These are phyloP conservation scores for Meiosimyza platycephala DNA, from an alignment of 2,888 invertebrate genomes.

Conservation along the genomic window DNA sequence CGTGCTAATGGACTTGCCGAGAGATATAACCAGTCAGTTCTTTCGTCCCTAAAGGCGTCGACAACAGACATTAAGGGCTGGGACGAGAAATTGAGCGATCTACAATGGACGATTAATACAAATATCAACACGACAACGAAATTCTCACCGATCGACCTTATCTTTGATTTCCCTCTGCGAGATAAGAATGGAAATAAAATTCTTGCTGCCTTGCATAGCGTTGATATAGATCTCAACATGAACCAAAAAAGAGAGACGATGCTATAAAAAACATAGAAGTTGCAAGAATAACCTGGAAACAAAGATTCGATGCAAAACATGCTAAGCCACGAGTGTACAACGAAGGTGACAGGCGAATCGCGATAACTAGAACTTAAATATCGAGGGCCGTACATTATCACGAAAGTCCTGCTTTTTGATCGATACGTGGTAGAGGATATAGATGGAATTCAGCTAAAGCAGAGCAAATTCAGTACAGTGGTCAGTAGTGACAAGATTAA, in stretches of 20 bases:
- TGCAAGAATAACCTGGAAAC: slow-evolving; percentile 35
- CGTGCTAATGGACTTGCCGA: slow-evolving; percentile 42
- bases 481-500: slow-evolving; percentile 41
- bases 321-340: slow-evolving; percentile 12
- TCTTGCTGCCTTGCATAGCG: slow-evolving; percentile 31
- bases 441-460: slow-evolving; percentile 28
- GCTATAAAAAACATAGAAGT: slow-evolving; percentile 30
- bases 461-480: slow-evolving; percentile 32
- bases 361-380: slow-evolving; percentile 25
- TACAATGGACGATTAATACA: slow-evolving; percentile 42
- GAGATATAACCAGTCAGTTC: slow-evolving; percentile 36
- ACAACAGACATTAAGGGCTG: slow-evolving; percentile 33
- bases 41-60: slow-evolving; percentile 29
- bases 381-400: slow-evolving; percentile 32
- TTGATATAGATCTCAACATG: slow-evolving; percentile 28
- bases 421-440: slow-evolving; percentile 44
- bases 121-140: slow-evolving; percentile 34
- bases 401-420: slow-evolving; percentile 34
- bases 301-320: slow-evolving; percentile 35
- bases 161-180: slow-evolving; percentile 43
- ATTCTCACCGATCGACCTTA: slow-evolving; percentile 40
- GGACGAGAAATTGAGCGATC: slow-evolving; percentile 29
- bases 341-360: slow-evolving; percentile 36
- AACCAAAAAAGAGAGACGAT: slow-evolving; percentile 25
- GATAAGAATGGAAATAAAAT: slow-evolving; percentile 37